Base-by-base conservation (phyloP, 2,888 invertebrate genomes). In the Pseudococcus longispinus region DNA sequence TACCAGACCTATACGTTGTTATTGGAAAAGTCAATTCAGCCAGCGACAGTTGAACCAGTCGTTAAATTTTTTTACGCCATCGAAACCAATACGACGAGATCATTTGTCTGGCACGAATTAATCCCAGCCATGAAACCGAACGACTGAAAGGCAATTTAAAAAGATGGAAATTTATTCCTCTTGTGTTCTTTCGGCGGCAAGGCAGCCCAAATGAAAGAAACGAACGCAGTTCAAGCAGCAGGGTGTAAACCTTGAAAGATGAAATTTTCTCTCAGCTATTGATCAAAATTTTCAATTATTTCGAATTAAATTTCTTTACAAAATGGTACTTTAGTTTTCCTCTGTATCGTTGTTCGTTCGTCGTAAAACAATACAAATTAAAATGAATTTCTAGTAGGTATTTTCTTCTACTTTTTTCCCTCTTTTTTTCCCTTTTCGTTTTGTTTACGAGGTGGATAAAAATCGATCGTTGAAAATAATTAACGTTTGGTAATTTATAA, bases 231-330 rank as follows among this genome's bases (percentile, higher is more conserved):
- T 8, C n/a, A 55, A 23, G 23, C 60, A 60, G 13, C 60, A 60
- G 20, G 51, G n/a, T 2, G 23, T 60, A 23, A 23, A 20, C 60
- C 60, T 60, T 60, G 23, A 60, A 23, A 23, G 70, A 29, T 29
- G 29, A 26, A 70, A 29, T 70, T 70, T 70, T 70, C 70, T 8
- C 20, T 55, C 60, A 23, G 29, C 70, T 70, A 70, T 70, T 70
- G 70, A 70, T 29, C 70, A 70, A 70, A 70, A 70, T 70, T 70
- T 70, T 18, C 70, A 70, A 70, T 70, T 70, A 70, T 70, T 70
- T 29, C 8, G 29, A 70, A 70, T 70, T 29, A 15, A 26, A 29
- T 29, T 70, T 70, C 26, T 29, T 70, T 70, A 26, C 2, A 70
- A 70, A 29, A 70, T 15, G 18, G 29, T 4, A 18, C 18, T 70